Evolutionary conservation across 2,888 invertebrate species (phyloP).

Genomic region (Pheosia gnoma): DNA sequence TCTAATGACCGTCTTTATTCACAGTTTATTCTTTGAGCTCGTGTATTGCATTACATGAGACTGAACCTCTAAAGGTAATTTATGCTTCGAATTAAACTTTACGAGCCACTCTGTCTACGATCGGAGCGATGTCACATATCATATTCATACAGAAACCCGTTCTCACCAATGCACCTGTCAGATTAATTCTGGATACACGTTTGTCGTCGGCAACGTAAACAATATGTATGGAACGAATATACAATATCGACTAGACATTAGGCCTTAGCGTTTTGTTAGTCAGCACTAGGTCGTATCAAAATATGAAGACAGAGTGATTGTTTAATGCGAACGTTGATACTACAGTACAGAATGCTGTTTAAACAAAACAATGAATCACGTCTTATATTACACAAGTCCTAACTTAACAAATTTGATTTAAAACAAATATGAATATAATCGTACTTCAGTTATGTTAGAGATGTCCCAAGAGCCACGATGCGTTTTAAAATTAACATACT

Average conservation of each 20-base stretch:
- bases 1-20: constrained; percentile 69
- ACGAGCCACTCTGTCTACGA: constrained; percentile 71
- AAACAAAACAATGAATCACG: constrained; percentile 10
- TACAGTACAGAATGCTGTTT: constrained; percentile 5
- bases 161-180: constrained; percentile 70
- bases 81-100: constrained; percentile 74
- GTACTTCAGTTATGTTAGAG: constrained; percentile 42
- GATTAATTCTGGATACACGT: constrained; percentile 63
- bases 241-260: constrained; percentile 36
- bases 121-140: constrained; percentile 67
- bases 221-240: constrained; percentile 50
- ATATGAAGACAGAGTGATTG: constrained; percentile 9
- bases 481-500: constrained; percentile 59
- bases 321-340: constrained; percentile 15
- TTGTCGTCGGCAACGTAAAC: constrained; percentile 49
- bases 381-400: constrained; percentile 31
- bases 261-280: constrained; percentile 39
- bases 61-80: constrained; percentile 70
- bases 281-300: constrained; percentile 17
- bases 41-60: constrained; percentile 64
- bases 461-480: constrained; percentile 65
- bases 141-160: constrained; percentile 65
- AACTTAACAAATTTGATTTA: constrained; percentile 47
- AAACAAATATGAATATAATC: constrained; percentile 17
- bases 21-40: constrained; percentile 53